These are phyloP conservation scores for Gadus macrocephalus DNA, from an alignment of 2,113 vertebrate genomes.

Conservation along the genomic window DNA sequence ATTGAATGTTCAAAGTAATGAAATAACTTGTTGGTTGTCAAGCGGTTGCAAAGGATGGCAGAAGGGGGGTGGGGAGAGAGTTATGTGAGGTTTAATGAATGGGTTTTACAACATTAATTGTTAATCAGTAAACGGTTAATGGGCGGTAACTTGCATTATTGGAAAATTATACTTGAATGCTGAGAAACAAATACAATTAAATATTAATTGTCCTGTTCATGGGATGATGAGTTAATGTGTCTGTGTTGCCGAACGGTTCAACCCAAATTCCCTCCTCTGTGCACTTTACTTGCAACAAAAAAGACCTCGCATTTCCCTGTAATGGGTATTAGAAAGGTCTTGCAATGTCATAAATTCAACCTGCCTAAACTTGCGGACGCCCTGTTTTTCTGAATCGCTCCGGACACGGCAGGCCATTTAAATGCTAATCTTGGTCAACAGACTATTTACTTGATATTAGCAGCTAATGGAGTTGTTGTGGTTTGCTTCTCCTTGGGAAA, in stretches of 20 bases:
- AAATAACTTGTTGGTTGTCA: neutral
- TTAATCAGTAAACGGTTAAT: slow-evolving; percentile 1
- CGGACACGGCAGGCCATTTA: slow-evolving; percentile 38
- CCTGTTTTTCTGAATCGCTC: neutral
- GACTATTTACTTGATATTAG: slow-evolving; percentile 47
- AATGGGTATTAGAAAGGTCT: neutral
- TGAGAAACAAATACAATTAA: neutral
- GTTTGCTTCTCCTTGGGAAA: neutral
- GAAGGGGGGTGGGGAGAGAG: too few species aligned
- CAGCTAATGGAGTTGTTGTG: slow-evolving; percentile 45
- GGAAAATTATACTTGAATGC: neutral
- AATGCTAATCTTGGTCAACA: slow-evolving; percentile 45
- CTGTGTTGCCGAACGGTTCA: neutral
- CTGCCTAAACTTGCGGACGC: slow-evolving; percentile 2
- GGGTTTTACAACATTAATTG: neutral
- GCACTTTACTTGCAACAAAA: neutral
- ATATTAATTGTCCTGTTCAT: neutral
- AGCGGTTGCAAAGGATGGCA: neutral
- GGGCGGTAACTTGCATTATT: neutral
- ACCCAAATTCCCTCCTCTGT: neutral
- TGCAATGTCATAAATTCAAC: slow-evolving; percentile 7
- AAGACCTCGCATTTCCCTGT: neutral
- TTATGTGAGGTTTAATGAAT: neutral
- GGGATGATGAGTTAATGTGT: neutral
- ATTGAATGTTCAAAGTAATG: neutral